A percentile compares a stretch with the other conserved stretches of the same genome.
phyloP scores from a whole-genome alignment of 2,113 vertebrate genomes.

The Pipra filicauda region DNA sequence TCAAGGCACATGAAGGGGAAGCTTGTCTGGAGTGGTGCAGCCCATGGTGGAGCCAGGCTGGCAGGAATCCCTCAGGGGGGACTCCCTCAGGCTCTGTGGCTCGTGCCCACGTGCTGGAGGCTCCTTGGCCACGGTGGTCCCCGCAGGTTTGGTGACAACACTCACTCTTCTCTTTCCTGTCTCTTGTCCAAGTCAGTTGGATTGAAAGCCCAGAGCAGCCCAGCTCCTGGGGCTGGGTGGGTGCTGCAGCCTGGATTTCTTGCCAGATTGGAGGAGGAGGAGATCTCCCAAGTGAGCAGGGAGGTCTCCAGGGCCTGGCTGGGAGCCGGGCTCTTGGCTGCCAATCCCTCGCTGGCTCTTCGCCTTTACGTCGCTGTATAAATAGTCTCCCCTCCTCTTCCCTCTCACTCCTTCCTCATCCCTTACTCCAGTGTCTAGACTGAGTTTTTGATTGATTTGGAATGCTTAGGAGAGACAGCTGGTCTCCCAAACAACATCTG shows the following conservation, averaged over 20 bases:
- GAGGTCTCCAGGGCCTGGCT: background rate
- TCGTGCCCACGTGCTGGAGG: rapidly evolving
- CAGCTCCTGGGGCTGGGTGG: background rate
- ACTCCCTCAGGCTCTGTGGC: background rate
- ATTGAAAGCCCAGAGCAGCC: background rate
- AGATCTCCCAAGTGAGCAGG: background rate
- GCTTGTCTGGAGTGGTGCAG: background rate
- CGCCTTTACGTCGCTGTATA: background rate
- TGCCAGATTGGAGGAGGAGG: background rate
- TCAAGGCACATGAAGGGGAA: background rate
- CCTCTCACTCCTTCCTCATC: background rate
- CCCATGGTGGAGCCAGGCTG: background rate
- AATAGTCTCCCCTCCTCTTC: background rate
- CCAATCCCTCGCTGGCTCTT: background rate
- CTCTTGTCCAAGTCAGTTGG: too few relatives aligned
- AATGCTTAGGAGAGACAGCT: background rate
- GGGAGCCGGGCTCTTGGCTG: background rate
- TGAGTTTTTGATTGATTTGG: background rate
- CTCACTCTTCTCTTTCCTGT: background rate
- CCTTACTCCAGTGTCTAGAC: background rate
- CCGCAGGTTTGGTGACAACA: background rate
- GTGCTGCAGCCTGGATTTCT: background rate
- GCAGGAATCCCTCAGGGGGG: background rate
- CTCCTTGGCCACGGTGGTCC: rapidly evolving
- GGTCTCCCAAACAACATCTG: background rate